Evolutionary conservation across 1,140 invertebrate species (phyloP), one percentile per base, ranked within the genome.

Genomic region (Philaenus spumarius): DNA sequence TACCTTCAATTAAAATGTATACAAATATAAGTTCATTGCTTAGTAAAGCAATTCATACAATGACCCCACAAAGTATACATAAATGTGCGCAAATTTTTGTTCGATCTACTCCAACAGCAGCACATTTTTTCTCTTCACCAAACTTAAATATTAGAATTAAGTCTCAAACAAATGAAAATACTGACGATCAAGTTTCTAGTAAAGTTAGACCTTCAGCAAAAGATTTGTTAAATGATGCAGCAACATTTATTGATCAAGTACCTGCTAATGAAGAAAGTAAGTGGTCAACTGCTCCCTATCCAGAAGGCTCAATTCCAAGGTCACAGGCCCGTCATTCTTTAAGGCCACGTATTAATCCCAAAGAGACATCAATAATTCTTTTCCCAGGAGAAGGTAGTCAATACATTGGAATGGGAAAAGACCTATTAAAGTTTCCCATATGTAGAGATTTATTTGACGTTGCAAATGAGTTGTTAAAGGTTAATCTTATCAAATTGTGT

Each of bases 371-470:
- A 3, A 77, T 97, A 39, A 73, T 97, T 45, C 68, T 97, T 30
- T 98, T 97, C 76, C 95, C 95, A 42, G 95, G 95, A 1, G 93
- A 97, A 73, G 92, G 89, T 35, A 81, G 82, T 14, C 89, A 98
- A 65, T 89, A 83, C 77, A 86, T 97, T 19, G 93, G 93, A 19
- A 95, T 95, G 90, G 87, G 86, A 0, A 80, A 83, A 55, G 74
- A 86, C 43, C 75, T 97, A 24, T 57, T 91, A 2, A 75, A 82
- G 17, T 85, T 88, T 67, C 92, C 92, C 0, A 78, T 82, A 57
- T 90, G 87, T 0, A 80, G 79, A 64, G 83, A 92, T 54, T 73
- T 99, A 34, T 99, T 90, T 73, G 79, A 93, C 37, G 77, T 87
- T 40, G 94, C 95, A 0, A 95, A 85, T 67, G 82, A 86, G 64